phyloP scores from a whole-genome alignment of 2,888 invertebrate genomes.

The Tolmerus cingulatus region DNA sequence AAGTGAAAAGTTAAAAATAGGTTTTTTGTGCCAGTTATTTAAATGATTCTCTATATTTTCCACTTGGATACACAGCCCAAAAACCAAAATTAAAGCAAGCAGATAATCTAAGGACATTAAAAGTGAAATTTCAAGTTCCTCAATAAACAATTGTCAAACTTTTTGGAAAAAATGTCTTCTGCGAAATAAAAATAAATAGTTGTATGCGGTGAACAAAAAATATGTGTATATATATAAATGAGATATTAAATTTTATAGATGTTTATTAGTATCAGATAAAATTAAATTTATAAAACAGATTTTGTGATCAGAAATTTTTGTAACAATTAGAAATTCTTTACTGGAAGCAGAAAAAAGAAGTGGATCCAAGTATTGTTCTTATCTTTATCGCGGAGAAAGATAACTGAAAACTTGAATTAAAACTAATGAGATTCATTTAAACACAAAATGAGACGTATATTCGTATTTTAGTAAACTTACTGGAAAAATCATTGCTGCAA shows the following conservation, averaged over 20 bases:
- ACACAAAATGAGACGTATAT: background rate
- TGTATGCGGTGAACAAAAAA: background rate
- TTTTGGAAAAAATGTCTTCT: background rate
- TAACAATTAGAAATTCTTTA: background rate
- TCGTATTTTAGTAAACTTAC: background rate
- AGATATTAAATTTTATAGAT: background rate
- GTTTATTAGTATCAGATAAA: background rate
- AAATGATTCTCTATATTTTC: background rate
- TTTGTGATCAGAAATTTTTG: background rate
- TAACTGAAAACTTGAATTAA: background rate
- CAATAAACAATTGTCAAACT: background rate
- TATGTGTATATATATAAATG: no score
- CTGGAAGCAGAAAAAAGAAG: background rate
- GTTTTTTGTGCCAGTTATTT: background rate
- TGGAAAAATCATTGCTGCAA: background rate
- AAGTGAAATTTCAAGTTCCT: constrained; percentile 26
- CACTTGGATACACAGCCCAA: background rate
- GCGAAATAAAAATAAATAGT: background rate
- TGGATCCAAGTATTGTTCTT: constrained; percentile 16
- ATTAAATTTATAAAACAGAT: background rate
- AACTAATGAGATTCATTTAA: background rate
- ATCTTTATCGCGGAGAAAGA: background rate
- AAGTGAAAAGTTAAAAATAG: background rate
- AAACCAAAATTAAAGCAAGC: background rate
- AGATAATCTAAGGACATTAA: background rate